Evolutionary conservation across 2,797 vertebrate genomes (phyloP).

Genomic region (Bradypus variegatus): DNA sequence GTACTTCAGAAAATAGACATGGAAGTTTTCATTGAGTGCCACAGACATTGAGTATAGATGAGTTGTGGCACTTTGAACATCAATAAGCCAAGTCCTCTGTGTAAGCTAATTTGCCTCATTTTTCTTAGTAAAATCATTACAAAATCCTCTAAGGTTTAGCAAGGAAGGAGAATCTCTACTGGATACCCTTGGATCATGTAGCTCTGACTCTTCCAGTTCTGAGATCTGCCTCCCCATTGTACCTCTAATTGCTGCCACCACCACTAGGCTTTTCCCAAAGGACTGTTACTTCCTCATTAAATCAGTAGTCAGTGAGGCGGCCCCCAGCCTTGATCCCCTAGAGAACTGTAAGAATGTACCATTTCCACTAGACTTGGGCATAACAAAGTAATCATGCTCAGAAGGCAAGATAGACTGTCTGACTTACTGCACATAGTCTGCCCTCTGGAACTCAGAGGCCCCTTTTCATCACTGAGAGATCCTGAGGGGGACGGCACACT

Average conservation of each 20-base stretch:
- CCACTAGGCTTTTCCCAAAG: background rate
- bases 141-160: background rate
- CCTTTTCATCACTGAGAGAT: background rate
- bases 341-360: background rate
- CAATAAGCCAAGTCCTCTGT: background rate
- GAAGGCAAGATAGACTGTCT: background rate
- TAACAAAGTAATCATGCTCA: background rate
- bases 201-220: background rate
- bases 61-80: background rate
- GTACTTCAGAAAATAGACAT: background rate
- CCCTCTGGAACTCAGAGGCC: background rate
- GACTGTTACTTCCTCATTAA: background rate
- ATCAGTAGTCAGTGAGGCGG: background rate
- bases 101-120: background rate
- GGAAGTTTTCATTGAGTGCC: background rate
- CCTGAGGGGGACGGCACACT: background rate
- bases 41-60: background rate
- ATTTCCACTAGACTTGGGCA: background rate
- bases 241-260: background rate
- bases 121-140: background rate
- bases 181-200: background rate
- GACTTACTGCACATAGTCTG: background rate
- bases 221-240: background rate
- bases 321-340: background rate
- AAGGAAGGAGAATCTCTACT: background rate